These are phyloP conservation scores for Momotus momota DNA, from an alignment of 2,797 vertebrate species.

Conservation along the genomic window DNA sequence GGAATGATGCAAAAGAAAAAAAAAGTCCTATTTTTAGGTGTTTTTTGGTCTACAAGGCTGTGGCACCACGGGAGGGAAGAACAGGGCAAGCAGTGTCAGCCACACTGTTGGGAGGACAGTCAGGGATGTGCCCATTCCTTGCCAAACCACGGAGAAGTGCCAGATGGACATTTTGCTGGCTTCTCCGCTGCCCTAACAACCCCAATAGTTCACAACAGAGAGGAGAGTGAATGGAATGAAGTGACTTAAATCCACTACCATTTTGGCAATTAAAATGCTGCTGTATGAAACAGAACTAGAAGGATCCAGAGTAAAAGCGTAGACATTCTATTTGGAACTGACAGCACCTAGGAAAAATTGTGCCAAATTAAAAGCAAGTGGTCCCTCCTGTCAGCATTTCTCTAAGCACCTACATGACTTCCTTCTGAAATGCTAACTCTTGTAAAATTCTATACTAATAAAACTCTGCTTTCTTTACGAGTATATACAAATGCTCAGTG, in stretches of 20 bases:
- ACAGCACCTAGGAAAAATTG: neutral
- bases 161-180: neutral
- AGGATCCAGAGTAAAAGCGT: neutral
- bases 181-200: neutral
- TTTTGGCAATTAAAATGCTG: neutral
- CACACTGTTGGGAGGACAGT: neutral
- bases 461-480: neutral
- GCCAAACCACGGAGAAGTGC: neutral
- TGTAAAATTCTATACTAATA: neutral
- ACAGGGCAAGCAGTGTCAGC: neutral
- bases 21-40: neutral
- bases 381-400: neutral
- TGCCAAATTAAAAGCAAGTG: neutral
- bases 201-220: neutral
- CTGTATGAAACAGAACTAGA: neutral
- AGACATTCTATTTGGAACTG: neutral
- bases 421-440: neutral
- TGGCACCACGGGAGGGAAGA: neutral
- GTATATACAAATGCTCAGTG: neutral
- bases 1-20: neutral
- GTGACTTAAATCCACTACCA: neutral
- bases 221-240: neutral
- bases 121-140: neutral
- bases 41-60: neutral
- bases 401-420: neutral